Conservation (phyloP, 1,140 invertebrate species). For the Pentalonia nigronervosa region DNA sequence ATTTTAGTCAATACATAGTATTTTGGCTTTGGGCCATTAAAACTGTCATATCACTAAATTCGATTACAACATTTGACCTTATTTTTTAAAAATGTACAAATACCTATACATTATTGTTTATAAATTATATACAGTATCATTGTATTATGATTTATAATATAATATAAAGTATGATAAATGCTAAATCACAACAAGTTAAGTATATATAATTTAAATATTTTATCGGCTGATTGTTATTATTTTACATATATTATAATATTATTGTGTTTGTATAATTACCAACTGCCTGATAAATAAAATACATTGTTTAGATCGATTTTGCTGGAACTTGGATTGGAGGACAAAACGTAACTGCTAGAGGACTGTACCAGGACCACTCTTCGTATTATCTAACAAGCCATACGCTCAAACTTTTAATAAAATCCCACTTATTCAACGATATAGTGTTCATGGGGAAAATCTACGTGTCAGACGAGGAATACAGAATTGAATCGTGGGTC, state of each 20-base stretch:
- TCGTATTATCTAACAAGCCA: constrained; percentile 70
- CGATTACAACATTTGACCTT: background rate
- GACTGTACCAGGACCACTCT: constrained; percentile 76
- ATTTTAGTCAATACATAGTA: too few species aligned
- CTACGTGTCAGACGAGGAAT: constrained; percentile 70
- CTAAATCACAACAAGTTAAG: background rate
- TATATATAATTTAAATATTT: too few species aligned
- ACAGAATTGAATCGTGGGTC: constrained; percentile 70
- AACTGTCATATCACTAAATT: background rate
- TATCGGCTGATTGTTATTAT: too few species aligned
- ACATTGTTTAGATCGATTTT: constrained; percentile 69
- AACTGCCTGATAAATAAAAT: too few species aligned
- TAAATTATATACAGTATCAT: too few species aligned
- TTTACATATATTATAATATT: too few species aligned
- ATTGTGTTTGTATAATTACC: too few species aligned
- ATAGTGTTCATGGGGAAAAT: constrained; percentile 70
- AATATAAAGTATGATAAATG: too few species aligned
- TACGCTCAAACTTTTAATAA: constrained; percentile 73
- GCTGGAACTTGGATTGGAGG: constrained; percentile 81
- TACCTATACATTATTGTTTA: too few species aligned
- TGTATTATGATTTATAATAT: too few species aligned
- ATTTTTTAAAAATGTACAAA: too few species aligned
- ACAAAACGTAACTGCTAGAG: constrained; percentile 73
- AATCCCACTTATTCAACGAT: constrained; percentile 75
- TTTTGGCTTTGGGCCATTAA: background rate